Evolutionary conservation across 2,113 vertebrate genomes (phyloP), one percentile per base, ranked within the genome.

Genomic region (Epinephelus cyanopodus): DNA sequence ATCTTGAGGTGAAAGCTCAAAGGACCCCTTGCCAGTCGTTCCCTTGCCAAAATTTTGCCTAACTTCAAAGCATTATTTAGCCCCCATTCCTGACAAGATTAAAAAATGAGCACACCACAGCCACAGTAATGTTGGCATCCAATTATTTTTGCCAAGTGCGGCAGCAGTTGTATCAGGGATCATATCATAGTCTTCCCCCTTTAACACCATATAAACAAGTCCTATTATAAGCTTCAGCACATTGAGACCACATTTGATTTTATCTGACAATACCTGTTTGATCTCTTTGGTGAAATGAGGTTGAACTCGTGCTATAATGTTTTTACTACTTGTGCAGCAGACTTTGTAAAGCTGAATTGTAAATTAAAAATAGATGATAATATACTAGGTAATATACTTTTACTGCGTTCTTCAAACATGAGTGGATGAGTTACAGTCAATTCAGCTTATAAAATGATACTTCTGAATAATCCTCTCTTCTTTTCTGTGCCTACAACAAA

Each of bases 401-500:
- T 8, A 48, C 47, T 56, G 17, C 13, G 21, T 56, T 53, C 14
- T 48, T 65, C 33, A 53, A 71, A 53, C 42, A 48, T 45, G 1
- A 79, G 6, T n/a, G n/a, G 50, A 50, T 54, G 37, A 64, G 66
- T 74, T 81, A 37, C 23, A 56, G 37, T 78, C 45, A 53, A 10
- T 48, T 39, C 1, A 33, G 19, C 6, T 47, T 13, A 61, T 47
- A 6, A 73, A 52, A 54, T 56, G 2, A 65, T 50, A 10, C 74
- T 48, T 60, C 8, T 23, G 58, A 67, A 71, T 77, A 67, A 67
- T 58, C n/a, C 25, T 58, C 29, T 25, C 1, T 64, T 64, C 25
- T 29, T 33, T 57, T 39, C 42, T 21, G 63, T 71, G 39, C 54
- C 15, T 54, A 63, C 23, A 79, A 45, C n/a, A 87, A 74, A 56